Conservation (phyloP, 1,140 invertebrate species). For the Stegodyphus mimosarum region DNA sequence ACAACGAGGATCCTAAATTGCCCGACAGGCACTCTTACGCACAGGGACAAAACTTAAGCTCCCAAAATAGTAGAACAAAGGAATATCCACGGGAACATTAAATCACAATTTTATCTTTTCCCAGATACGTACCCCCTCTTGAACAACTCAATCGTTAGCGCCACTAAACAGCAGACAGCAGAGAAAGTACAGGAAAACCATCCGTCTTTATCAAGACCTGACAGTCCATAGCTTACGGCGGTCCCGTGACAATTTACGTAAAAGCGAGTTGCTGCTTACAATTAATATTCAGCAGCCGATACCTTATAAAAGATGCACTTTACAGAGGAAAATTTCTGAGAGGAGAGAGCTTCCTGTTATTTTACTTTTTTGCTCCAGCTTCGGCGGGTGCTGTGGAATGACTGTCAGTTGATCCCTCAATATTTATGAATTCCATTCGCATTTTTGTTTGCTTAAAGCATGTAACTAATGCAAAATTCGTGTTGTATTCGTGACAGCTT, state of each 20-base stretch:
- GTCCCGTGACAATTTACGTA: slow-evolving; percentile 54
- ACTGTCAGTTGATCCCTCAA: too few species aligned
- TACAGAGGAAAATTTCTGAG: neutral
- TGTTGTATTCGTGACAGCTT: too few species aligned
- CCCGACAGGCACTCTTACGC: too few species aligned
- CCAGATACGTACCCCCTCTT: neutral
- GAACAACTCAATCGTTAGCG: slow-evolving; percentile 22
- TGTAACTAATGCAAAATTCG: too few species aligned
- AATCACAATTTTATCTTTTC: slow-evolving; percentile 53
- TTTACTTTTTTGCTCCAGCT: too few species aligned
- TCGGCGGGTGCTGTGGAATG: too few species aligned
- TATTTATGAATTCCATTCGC: too few species aligned
- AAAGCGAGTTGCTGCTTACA: slow-evolving; percentile 43
- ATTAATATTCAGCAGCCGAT: slow-evolving; percentile 52
- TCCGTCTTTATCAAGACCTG: slow-evolving; percentile 39
- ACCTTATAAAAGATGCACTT: slow-evolving; percentile 44
- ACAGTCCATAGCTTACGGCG: slow-evolving; percentile 46
- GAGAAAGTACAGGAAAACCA: slow-evolving; percentile 13
- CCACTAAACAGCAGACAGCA: slow-evolving; percentile 15
- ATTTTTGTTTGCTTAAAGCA: too few species aligned
- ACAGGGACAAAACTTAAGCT: too few species aligned
- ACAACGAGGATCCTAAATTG: too few species aligned
- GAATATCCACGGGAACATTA: slow-evolving; percentile 41
- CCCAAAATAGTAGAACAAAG: neutral
- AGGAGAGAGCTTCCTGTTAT: too few species aligned